These are phyloP conservation scores for Taenioides sp. DNA, from an alignment of 2,797 vertebrate species.

Conservation along the genomic window DNA sequence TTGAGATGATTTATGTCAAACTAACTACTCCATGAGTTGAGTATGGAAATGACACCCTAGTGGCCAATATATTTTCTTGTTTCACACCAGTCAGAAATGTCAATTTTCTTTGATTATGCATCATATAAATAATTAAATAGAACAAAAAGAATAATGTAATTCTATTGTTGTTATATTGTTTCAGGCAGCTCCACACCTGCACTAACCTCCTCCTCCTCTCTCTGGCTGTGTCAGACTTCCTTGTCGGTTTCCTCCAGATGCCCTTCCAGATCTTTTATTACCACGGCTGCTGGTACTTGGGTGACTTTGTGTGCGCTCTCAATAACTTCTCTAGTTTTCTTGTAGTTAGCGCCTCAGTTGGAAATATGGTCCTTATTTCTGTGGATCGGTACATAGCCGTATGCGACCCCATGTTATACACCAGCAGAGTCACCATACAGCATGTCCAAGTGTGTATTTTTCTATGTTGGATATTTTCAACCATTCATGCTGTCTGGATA, in stretches of 20 bases:
- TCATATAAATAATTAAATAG: too few relatives aligned
- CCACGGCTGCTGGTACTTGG: constrained; percentile 20
- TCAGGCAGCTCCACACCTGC: constrained; percentile 7
- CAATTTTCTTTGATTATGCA: too few relatives aligned
- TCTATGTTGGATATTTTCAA: constrained; percentile 50
- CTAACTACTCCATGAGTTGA: background rate
- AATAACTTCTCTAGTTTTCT: background rate
- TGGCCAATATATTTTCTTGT: background rate
- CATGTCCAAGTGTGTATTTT: constrained; percentile 32
- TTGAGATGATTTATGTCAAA: background rate
- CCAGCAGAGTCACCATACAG: constrained; percentile 28
- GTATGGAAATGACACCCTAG: background rate
- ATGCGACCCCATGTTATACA: constrained; percentile 51
- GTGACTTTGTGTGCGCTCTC: background rate
- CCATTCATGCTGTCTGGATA: constrained; percentile 9
- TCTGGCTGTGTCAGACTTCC: constrained; percentile 16
- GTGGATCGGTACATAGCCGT: constrained; percentile 37
- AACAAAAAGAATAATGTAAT: too few relatives aligned
- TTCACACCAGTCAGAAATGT: background rate
- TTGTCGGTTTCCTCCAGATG: constrained; percentile 27
- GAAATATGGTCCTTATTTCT: constrained; percentile 14
- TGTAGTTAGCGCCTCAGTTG: background rate
- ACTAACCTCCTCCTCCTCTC: constrained; percentile 11
- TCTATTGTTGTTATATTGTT: background rate
- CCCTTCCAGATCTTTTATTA: constrained; percentile 3